Evolutionary conservation across 2,113 vertebrate species (phyloP), one percentile per base, ranked within the genome.

Genomic region (Rattus rattus): DNA sequence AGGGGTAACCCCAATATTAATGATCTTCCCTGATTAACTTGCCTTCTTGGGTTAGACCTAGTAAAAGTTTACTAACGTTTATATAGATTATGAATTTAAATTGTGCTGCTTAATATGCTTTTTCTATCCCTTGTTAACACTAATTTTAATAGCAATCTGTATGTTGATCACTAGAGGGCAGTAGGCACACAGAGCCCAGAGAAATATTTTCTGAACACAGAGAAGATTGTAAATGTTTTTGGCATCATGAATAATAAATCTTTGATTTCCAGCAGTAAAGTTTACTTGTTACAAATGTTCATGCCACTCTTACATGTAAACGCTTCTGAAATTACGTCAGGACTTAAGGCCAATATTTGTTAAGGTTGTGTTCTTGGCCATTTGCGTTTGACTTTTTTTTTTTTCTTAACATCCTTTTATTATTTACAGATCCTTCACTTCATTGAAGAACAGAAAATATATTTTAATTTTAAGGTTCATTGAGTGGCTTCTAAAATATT

Each of bases 141-240:
- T 4, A 79, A 17, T 1, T 94, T 76, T 85, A 96, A 30, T 59
- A 84, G 81, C 95, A 95, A 79, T 80, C 56, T 94, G 14, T 5
- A 6, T 81, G 88, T 77, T 69, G 20, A 47, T 88, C 98, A 24
- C 97, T 97, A 98, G 98, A 36, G 98, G 98, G 98, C 97, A 97
- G 59, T 91, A 95, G 89, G 11, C 39, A 95, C 84, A 79, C 19
- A 70, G 3, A 43, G 36, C 73, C 81, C 43, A 86, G 65, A 54
- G 19, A 83, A 91, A 80, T 47, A 1, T 72, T 89, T 88, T 94
- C 14, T 91, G n/a, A 86, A 69, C 73, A 59, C 17, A 91, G 33
- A 59, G 73, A 43, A 86, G 28, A 22, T 77, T 67, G 4, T 85
- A 65, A 59, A 52, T 70, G 17, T 86, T 43, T 84, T 92, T 19